Percentiles rank a stretch among this genome's conserved stretches.
Evolutionary conservation across 2,888 invertebrate genomes (phyloP).

Genomic region (Merodon equestris): DNA sequence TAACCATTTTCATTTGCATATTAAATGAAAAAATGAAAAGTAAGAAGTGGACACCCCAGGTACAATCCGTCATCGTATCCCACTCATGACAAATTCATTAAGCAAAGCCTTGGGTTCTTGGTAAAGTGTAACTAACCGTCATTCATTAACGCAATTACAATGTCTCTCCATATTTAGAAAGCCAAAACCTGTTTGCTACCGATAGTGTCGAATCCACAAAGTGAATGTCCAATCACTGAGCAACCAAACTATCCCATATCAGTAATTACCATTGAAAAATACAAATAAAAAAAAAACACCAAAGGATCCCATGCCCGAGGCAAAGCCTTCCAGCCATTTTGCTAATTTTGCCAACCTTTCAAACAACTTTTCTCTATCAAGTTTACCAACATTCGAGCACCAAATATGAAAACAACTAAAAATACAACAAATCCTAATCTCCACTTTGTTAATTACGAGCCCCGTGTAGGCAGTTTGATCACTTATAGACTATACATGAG

Average conservation of each 20-base stretch:
- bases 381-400: conserved; percentile 39
- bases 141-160: conserved; percentile 14
- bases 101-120: conserved; percentile 40
- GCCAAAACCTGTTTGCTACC: conserved; percentile 53
- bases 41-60: conserved; percentile 19
- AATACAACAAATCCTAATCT: conserved; percentile 42
- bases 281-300: conserved; percentile 5
- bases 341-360: conserved; percentile 65
- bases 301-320: conserved; percentile 28
- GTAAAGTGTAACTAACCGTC: conserved; percentile 6
- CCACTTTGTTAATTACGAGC: conserved; percentile 60
- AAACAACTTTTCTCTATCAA: conserved; percentile 66
- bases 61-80: conserved; percentile 59
- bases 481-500: conserved; percentile 8
- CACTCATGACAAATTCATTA: conserved; percentile 58
- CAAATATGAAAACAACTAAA: conserved; percentile 19
- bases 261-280: conserved; percentile 32
- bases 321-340: conserved; percentile 42
- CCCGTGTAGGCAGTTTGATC: conserved; percentile 43
- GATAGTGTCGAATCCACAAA: conserved; percentile 36
- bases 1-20: too few relatives aligned
- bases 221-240: too few relatives aligned
- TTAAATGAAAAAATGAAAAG: too few relatives aligned
- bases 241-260: conserved; percentile 55
- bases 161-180: conserved; percentile 40